Base-by-base conservation (phyloP, 1,140 invertebrate species). In the Ooceraea biroi region DNA sequence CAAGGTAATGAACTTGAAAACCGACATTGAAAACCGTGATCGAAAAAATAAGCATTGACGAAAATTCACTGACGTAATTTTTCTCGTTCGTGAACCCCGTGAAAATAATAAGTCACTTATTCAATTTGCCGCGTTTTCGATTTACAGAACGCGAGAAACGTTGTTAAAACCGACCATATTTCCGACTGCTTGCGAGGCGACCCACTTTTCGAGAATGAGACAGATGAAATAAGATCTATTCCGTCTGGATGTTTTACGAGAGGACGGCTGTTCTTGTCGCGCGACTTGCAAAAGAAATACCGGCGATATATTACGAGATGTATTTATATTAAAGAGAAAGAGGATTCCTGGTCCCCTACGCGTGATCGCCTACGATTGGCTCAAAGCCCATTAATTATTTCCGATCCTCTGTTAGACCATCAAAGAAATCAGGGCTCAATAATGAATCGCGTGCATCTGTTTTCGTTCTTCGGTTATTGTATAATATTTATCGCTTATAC, bases 341-440 rank as follows among this genome's bases (percentile, higher is more conserved):
- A 57, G 85, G 17, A 57, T 82, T 77, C 84, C 85, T 30, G n/a
- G 82, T 73, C 78, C 83, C 76, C 73, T 27, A 50, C 85, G 66
- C 65, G 74, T 73, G 85, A 89, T 91, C 82, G 80, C 72, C 85
- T 85, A 76, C 84, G 86, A 91, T 91, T 90, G 84, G 85, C 66
- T 85, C 76, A 83, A 87, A 68, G 74, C 85, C 87, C 89, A 92
- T 93, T 92, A 91, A 92, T 92, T 92, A 91, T 92, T 89, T 86
- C 22, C 63, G 85, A 90, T 88, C 55, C 65, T 58, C 55, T 71
- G 78, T 41, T 58, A 46, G 61, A 77, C 61, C 17, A n/a, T 63
- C 12, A 11, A 44, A 76, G 19, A 83, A 88, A 90, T 89, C 86
- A 88, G 46, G 36, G 0, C 41, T 82, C 19, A 19, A 66, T 74